Evolutionary conservation across 1,140 invertebrate species (phyloP), one percentile per base, ranked within the genome.

Genomic region (Tetramorium simillimum): DNA sequence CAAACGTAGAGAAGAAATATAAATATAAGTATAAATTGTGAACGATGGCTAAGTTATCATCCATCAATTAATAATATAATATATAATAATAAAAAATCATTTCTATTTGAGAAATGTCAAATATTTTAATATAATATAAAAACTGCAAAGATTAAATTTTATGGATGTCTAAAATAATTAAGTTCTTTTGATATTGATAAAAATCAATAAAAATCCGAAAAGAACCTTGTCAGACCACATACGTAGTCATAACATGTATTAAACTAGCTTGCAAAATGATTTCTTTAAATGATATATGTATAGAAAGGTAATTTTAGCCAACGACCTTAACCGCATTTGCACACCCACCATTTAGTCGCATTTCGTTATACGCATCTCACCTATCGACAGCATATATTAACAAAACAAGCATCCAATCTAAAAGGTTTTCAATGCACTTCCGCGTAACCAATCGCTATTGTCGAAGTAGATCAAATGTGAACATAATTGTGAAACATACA

Each of bases 341-440:
- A 46, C 14, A 21, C n/a, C 7, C 6, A 18, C 16, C 63, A 49
- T 82, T 86, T 65, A 86, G 63, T 85, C 84, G 73, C 46, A n/a
- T 40, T 69, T 53, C 3, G 67, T 82, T 62, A 40, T 70, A 12
- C 37, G 9, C 9, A 12, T 43, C 43, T 16, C 7, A 28, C 24
- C 43, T 62, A 75, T 40, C n/a, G 10, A 33, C 10, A 78, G 49
- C 16, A 28, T 58, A 84, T 24, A 60, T 53, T 77, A 73, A 88
- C 49, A 37, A 21, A 46, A 88, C 24, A 12, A 3, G 6, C 28
- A 33, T 73, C 3, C 14, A 46, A 77, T 77, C 9, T 40, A 65
- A 78, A 78, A 81, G 43, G 5, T 81, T 69, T 70, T 40, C 77
- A 24, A 81, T 14, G 46, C 24, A 43, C 21, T 14, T 46, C 0